These are phyloP conservation scores for Otus sunia DNA, from an alignment of 2,113 vertebrate genomes.

Conservation along the genomic window DNA sequence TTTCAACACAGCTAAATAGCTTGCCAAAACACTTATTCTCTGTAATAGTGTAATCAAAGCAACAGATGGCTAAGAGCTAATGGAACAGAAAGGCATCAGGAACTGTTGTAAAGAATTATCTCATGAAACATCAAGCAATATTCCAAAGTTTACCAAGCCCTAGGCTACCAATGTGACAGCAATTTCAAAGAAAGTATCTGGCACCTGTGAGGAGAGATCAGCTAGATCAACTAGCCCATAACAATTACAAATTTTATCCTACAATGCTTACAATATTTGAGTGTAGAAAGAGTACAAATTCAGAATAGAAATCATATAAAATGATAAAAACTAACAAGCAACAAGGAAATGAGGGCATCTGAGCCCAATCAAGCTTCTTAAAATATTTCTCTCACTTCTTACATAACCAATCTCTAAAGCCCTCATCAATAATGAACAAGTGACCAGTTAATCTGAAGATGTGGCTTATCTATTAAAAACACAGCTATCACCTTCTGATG, in stretches of 20 bases:
- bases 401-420: neutral
- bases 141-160: constrained; percentile 36
- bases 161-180: neutral
- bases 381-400: neutral
- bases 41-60: constrained; percentile 68
- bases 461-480: neutral
- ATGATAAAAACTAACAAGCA: neutral
- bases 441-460: neutral
- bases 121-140: constrained; percentile 50
- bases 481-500: neutral
- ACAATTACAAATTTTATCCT: neutral
- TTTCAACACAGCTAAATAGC: constrained; percentile 60
- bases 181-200: constrained; percentile 1
- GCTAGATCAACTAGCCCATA: neutral
- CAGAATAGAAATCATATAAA: neutral
- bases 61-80: constrained; percentile 69
- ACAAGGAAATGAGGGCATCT: neutral
- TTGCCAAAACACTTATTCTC: constrained; percentile 67
- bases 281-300: neutral
- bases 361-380: neutral
- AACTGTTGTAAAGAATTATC: constrained; percentile 55
- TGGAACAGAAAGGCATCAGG: constrained; percentile 53
- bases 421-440: neutral
- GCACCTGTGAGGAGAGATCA: constrained; percentile 8
- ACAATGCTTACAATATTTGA: neutral